Conservation (phyloP, 2,888 invertebrate species). For the Habroteleia sp. region DNA sequence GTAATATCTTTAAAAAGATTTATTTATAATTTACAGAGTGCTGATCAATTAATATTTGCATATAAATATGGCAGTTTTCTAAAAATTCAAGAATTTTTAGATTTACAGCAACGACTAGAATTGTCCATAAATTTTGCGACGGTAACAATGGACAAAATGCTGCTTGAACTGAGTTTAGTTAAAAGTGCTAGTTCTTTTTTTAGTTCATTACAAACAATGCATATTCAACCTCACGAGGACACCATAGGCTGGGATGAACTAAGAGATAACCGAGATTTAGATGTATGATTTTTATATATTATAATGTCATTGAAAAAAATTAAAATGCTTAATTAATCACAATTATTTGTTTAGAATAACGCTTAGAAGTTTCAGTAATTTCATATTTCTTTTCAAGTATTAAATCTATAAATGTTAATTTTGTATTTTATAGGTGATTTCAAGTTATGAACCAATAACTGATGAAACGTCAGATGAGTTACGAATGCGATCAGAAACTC, state of each 20-base stretch:
- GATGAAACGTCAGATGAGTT: slow-evolving; percentile 68
- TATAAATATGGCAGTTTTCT: slow-evolving; percentile 97
- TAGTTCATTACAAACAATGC: slow-evolving; percentile 73
- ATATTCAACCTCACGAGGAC: slow-evolving; percentile 75
- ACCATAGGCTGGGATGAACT: slow-evolving; percentile 74
- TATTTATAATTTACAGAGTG: slow-evolving; percentile 82
- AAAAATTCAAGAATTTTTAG: slow-evolving; percentile 94
- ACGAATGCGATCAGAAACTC: slow-evolving; percentile 75
- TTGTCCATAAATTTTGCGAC: slow-evolving; percentile 90
- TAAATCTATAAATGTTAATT: too few relatives aligned
- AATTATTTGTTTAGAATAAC: too few relatives aligned
- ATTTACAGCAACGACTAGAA: slow-evolving; percentile 90
- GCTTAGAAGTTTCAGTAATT: too few relatives aligned
- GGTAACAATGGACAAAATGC: slow-evolving; percentile 85
- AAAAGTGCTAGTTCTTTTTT: slow-evolving; percentile 71
- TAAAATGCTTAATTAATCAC: too few relatives aligned
- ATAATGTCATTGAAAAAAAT: too few relatives aligned
- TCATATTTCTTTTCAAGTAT: too few relatives aligned
- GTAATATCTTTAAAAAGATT: background rate
- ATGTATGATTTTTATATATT: too few relatives aligned
- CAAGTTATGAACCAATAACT: slow-evolving; percentile 71
- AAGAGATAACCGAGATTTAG: slow-evolving; percentile 78
- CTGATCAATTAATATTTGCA: slow-evolving; percentile 94
- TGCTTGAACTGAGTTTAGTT: slow-evolving; percentile 84
- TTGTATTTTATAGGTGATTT: background rate